Base-by-base conservation (phyloP, 1,140 invertebrate species). In the Cyclargus thomasi region DNA sequence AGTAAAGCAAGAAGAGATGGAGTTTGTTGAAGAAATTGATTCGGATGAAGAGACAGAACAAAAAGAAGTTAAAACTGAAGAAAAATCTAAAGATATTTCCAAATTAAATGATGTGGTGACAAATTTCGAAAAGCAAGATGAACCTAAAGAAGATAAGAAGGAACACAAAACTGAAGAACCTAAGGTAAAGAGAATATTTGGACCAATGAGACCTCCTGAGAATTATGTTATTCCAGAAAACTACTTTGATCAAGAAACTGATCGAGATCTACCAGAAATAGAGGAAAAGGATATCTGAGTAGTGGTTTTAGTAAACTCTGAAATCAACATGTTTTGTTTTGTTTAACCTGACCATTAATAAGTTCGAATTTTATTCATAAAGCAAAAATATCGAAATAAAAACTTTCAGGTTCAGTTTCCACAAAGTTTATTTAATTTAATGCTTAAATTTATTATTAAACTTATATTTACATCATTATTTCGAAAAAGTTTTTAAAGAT, bases 21-120 rank as follows among this genome's bases (percentile, higher is more conserved):
- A 86, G 73, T 91, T 91, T 67, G 81, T 84, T 5, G 90, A 90
- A 81, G 90, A 91, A 81, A 72, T 91, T 69, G 90, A 91, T 57
- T 91, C 89, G 0, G 89, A 91, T 67, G 88, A 91, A 67, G 88
- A 78, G 53, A 20, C 59, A 18, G 70, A 67, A 63, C 67, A 71
- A 62, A 77, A 62, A 6, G 65, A 62, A 69, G 64, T 29, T 18
- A 65, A 53, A 55, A 17, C 21, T 21, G n/a, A 36, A 21, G 7
- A 64, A 18, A 23, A 39, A 18, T 14, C 7, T 2, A 7, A 64
- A 47, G 47, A 29, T 29, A 65, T 23, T 23, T n/a, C 22, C 35
- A 22, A 55, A 47, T 39, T 20, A 53, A 39, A 57, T 22, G 62
- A 64, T 21, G 21, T 29, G 29, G 29, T 63, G 67, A 67, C 39